Evolutionary conservation across 2,113 vertebrate species (phyloP), one percentile per base, ranked within the genome.

Genomic region (Aspiorhynchus laticeps): DNA sequence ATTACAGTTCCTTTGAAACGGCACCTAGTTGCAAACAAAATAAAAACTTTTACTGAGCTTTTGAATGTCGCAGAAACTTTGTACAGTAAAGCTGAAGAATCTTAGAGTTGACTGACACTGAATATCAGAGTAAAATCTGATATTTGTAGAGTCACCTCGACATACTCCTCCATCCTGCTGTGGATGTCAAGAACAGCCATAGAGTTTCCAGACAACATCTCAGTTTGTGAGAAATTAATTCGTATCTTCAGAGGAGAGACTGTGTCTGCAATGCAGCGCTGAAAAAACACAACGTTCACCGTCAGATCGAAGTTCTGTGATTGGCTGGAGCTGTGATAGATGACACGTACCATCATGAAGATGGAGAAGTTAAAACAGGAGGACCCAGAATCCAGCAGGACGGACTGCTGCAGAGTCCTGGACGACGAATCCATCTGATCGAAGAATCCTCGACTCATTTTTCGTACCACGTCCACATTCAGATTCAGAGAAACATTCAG

Each of bases 231-330:
- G 86, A 94, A 96, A 63, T 89, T 93, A 14, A 96, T 67, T 80
- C 86, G 92, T 89, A 96, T 89, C 8, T 19, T 85, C 86, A 97
- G 75, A 2, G 96, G 93, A 7, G 94, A 94, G 69, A 94, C 85
- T 0, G 94, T 95, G 90, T 97, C 95, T 67, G 83, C 87, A 61
- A 96, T 90, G 80, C 95, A 96, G 12, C 84, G 86, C 96, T 97
- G 89, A 19, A 91, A 86, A 85, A 77, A 83, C 11, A 46, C 7
- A 75, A 19, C 0, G 7, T 53, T 48, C 46, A 7, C 6, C 7
- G 0, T 63, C 2, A 36, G 10, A 43, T 7, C 0, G 31, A 17
- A 36, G 9, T 19, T 14, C 17, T 5, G 31, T 0, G 59, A 26
- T 69, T 43, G 31, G 17, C 43, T 31, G 74, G 26, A 71, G 7